Evolutionary conservation across 2,113 vertebrate genomes (phyloP), one percentile per base, ranked within the genome.

Genomic region (Anarrhichthys ocellatus): DNA sequence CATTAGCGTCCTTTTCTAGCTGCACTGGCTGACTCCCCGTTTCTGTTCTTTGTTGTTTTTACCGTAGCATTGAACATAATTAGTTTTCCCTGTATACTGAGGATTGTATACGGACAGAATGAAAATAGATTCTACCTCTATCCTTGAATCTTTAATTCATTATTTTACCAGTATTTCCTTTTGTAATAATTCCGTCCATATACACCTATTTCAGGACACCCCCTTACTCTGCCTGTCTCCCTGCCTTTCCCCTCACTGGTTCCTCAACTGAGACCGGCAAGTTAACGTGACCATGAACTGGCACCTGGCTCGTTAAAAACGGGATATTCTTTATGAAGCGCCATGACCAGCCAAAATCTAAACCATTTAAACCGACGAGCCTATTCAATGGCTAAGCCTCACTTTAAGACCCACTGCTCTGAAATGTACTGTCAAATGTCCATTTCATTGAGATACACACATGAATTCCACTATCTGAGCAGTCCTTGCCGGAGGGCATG

Each of bases 291-390:
- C 52, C 68, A 38, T 42, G 64, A 76, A 71, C 46, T 70, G 65
- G 66, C 73, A 76, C 56, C 58, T 70, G 73, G 56, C 36, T 63
- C 27, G 34, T 54, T 63, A 18, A 76, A 73, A 56, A 29, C 18
- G 9, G 44, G 65, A 46, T 17, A 68, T 44, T 48, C 24, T 67
- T 44, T 29, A 32, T 32, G 59, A 75, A 74, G 63, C 42, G 5
- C 72, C 72, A 62, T 82, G 64, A 82, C 80, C 29, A 76, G 76
- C 46, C 46, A 64, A 61, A 76, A 70, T 56, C 72, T 34, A 76
- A 76, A 67, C 27, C 42, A 32, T 32, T 32, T 48, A 48, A 32
- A 27, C 44, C 6, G 27, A 48, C 27, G 34, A 22, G 24, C 22
- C 18, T 36, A n/a, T 52, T 69, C 67, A 69, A 13, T 14, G 22